Base-by-base conservation (phyloP, 2,888 invertebrate species). In the Erebia epiphron region DNA sequence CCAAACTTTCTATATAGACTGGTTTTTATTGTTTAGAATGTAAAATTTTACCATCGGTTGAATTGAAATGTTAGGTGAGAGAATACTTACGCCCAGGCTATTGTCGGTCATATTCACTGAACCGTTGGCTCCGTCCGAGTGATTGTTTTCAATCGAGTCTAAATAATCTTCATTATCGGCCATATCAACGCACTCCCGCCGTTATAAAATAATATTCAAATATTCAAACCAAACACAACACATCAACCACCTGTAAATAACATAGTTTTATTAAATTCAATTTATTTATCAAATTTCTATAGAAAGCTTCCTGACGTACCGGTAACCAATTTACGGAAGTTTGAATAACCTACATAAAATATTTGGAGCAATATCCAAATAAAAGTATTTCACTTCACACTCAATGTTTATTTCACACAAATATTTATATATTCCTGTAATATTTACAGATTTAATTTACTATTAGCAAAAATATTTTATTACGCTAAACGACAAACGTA, bases 61-160 rank as follows among this genome's bases (percentile, higher is more conserved):
- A 54, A 54, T 54, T 18, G 11, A 10, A 16, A 60, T n/a, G n/a
- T n/a, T n/a, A 16, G 3, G 11, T 21, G 21, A 11, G 61, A 67
- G 21, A 58, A 72, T 74, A 87, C 92, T 91, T 79, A 93, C 92
- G 76, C 91, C 92, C 73, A 92, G 85, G 81, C 90, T 92, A 81
- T 85, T 91, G 83, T 94, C 94, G 78, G 91, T 91, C 91, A 93
- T 92, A 78, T 92, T 93, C 79, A 93, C 77, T 78, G 93, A 94
- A 79, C 95, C 95, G 91, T 95, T 95, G 74, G 95, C 93, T 80
- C 95, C 95, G 84, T 95, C 95, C 82, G 94, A 91, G 75, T 92
- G 92, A 89, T 92, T 92, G 86, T 90, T 92, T 80, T 92, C 92
- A 83, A 92, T 88, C 75, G 92, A 87, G 79, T 93, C 92, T 84